A percentile compares a stretch with the other conserved stretches of the same genome.
Conservation (phyloP, 1,140 invertebrate species). For the Octopus bimaculoides region DNA sequence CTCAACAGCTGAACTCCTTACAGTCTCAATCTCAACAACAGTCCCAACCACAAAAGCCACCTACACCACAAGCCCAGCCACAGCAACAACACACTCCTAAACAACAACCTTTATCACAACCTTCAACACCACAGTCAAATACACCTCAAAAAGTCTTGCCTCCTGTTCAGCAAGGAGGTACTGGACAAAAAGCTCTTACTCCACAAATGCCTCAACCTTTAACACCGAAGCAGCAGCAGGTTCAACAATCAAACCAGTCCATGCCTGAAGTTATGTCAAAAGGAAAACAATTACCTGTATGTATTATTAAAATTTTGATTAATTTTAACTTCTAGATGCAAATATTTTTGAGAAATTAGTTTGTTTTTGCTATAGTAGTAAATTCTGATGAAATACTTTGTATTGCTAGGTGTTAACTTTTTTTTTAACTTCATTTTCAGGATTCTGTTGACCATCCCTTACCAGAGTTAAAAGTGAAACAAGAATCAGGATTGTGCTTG, state of each 20-base stretch:
- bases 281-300: slow-evolving; percentile 9
- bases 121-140: slow-evolving; percentile 23
- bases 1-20: neutral
- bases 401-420: neutral
- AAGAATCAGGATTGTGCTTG: slow-evolving; percentile 28
- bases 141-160: slow-evolving; percentile 32
- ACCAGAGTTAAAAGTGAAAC: slow-evolving; percentile 26
- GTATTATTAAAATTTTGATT: neutral
- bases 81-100: slow-evolving; percentile 20
- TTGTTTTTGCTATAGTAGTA: neutral
- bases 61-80: slow-evolving; percentile 17
- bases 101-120: slow-evolving; percentile 4
- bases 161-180: slow-evolving; percentile 18
- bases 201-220: slow-evolving; percentile 17
- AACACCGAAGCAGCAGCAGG: slow-evolving; percentile 23
- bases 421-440: neutral
- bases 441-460: neutral
- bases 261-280: neutral
- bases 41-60: neutral
- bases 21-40: neutral
- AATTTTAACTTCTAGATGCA: neutral
- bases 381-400: neutral
- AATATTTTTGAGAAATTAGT: neutral
- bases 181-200: slow-evolving; percentile 21
- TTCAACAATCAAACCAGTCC: neutral